These are phyloP conservation scores for Macrosoma leucophasiata DNA, from an alignment of 2,888 invertebrate species.

Conservation along the genomic window DNA sequence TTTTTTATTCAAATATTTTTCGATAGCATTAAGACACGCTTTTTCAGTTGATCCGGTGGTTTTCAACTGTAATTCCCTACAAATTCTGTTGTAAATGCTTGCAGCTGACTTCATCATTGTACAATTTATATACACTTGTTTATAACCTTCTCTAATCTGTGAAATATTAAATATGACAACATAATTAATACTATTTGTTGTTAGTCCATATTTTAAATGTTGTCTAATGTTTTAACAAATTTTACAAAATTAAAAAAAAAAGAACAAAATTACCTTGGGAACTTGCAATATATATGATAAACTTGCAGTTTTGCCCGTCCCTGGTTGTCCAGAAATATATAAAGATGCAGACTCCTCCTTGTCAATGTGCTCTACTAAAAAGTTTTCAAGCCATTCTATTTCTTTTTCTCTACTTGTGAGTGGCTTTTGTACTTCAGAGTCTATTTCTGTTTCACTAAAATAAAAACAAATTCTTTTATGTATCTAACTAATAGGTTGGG, in stretches of 20 bases:
- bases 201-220: too few relatives aligned
- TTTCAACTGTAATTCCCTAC: conserved; percentile 80
- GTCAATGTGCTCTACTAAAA: conserved; percentile 80
- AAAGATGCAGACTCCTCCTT: conserved; percentile 84
- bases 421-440: conserved; percentile 33
- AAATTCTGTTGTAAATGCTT: conserved; percentile 86
- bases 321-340: conserved; percentile 97
- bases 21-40: conserved; percentile 79
- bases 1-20: conserved; percentile 79
- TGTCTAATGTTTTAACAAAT: too few relatives aligned
- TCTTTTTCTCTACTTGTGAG: conserved; percentile 89
- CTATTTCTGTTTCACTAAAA: conserved; percentile 22
- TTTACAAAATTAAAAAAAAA: too few relatives aligned
- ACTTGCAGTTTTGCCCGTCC: conserved; percentile 97
- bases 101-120: conserved; percentile 90
- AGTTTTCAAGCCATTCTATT: conserved; percentile 79
- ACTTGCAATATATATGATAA: conserved; percentile 83
- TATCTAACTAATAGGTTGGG: too few relatives aligned
- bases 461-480: neutral
- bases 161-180: conserved; percentile 8
- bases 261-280: conserved; percentile 73
- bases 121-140: conserved; percentile 88
- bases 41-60: conserved; percentile 77
- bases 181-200: neutral
- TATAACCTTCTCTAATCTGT: conserved; percentile 70